These are phyloP conservation scores for Drosophila mojavensis DNA, from an alignment of 1,140 invertebrate genomes.

Conservation along the genomic window DNA sequence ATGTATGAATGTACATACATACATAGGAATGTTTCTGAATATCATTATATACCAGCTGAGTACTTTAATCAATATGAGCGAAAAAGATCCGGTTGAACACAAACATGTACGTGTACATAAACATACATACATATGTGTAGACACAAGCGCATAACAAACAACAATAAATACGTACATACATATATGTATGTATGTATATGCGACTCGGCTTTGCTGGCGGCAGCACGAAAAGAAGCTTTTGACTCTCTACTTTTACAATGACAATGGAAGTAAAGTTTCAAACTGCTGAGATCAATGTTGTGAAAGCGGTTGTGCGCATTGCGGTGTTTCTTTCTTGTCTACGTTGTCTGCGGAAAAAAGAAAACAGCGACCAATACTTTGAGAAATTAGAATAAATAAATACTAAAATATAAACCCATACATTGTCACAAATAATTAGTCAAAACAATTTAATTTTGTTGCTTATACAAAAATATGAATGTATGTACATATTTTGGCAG, in stretches of 20 bases:
- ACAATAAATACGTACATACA: neutral
- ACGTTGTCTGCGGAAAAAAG: constrained; percentile 30
- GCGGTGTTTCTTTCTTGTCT: constrained; percentile 25
- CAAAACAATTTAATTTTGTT: neutral
- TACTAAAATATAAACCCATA: neutral
- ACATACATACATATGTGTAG: neutral
- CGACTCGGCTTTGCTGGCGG: constrained; percentile 9
- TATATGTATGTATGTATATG: neutral
- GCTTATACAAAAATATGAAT: neutral
- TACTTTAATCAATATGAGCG: constrained; percentile 33
- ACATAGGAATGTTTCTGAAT: neutral
- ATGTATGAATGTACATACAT: too few species aligned
- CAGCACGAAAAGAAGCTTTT: constrained; percentile 28
- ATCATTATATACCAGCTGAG: constrained; percentile 10
- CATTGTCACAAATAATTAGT: neutral
- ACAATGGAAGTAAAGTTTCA: constrained; percentile 36
- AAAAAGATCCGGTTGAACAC: constrained; percentile 49
- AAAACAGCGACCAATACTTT: constrained; percentile 37
- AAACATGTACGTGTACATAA: neutral
- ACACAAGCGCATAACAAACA: neutral
- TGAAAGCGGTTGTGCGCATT: constrained; percentile 44
- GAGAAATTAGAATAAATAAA: neutral
- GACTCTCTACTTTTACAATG: constrained; percentile 36
- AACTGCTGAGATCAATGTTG: constrained; percentile 41
- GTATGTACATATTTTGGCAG: too few species aligned